Base-by-base conservation (phyloP, 2,888 invertebrate genomes). In the Sycophila texana region DNA sequence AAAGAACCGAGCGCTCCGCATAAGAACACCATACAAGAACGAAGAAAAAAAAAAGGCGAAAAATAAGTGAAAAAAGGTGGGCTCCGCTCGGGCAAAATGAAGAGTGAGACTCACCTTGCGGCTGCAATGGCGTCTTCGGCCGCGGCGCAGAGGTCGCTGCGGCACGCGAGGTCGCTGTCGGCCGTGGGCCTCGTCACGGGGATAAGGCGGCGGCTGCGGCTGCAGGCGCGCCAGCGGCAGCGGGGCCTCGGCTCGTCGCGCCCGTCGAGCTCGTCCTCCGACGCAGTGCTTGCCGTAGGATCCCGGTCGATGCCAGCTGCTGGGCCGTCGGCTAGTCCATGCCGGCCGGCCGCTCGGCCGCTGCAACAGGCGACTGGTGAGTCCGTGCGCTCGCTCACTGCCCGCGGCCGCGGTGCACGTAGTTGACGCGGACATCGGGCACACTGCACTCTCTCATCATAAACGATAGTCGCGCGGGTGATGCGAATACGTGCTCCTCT, bases 91-190 rank as follows among this genome's bases (percentile, higher is more conserved):
- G n/a, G 4, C 26, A 39, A n/a, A 18, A 14, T n/a, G 14, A 18
- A 13, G 78, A 60, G 55, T 65, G 10, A 18, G 60, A 87, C 90
- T 89, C 83, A 90, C 90, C 90, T 90, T 88, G 86, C 89, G 90
- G 90, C 90, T 90, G 89, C 87, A 84, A 85, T 82, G 83, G 83
- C 84, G 83, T 76, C 79, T 63, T 68, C 74, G 75, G 83, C 77
- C 82, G 82, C 83, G 86, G 81, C 83, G 86, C 84, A 85, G 86
- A 87, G 86, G 86, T 87, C 88, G 89, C 86, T 87, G 88, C 78
- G 68, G 68, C 77, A 71, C 79, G 78, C 78, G 74, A 68, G 78
- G 47, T 78, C 78, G 78, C 53, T 71, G 49, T 20, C 12, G 67
- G 30, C 71, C 66, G 74, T 58, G 16, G 12, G 18, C 14, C 12